These are phyloP conservation scores for Seladonia tumulorum DNA, from an alignment of 2,888 invertebrate species.

Conservation along the genomic window DNA sequence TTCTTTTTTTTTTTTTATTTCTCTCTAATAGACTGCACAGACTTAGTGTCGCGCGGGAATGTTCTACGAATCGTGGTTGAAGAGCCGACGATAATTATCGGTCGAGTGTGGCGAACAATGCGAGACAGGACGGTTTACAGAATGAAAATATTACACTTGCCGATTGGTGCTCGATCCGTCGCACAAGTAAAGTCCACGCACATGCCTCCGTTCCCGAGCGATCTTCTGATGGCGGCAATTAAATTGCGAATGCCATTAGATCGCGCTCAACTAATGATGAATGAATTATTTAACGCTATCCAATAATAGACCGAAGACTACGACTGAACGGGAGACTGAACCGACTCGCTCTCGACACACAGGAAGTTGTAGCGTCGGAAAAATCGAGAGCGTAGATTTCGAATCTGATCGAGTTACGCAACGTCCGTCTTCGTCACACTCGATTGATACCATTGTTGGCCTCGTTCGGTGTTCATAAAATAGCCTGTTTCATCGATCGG, in stretches of 20 bases:
- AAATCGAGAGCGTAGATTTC: neutral
- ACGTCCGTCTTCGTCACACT: constrained; percentile 21
- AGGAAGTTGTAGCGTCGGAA: neutral
- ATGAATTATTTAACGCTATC: constrained; percentile 27
- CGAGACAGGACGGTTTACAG: neutral
- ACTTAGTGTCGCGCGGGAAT: constrained; percentile 14
- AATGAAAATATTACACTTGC: neutral
- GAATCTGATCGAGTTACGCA: neutral
- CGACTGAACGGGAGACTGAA: neutral
- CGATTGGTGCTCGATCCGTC: neutral
- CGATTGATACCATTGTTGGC: constrained; percentile 9
- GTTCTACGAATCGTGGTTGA: constrained; percentile 9
- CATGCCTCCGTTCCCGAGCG: neutral
- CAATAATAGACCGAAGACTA: constrained; percentile 18
- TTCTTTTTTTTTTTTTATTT: neutral
- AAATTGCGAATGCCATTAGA: neutral
- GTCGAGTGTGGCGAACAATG: constrained; percentile 24
- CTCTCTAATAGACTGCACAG: constrained; percentile 32
- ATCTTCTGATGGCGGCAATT: neutral
- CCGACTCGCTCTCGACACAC: neutral
- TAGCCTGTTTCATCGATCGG: constrained; percentile 24
- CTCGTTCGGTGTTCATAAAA: constrained; percentile 8
- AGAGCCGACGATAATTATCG: neutral
- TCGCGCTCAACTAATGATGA: neutral
- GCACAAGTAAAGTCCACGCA: neutral